Base-by-base conservation (phyloP, 2,113 vertebrate genomes). In the Aspidoscelis tigris region DNA sequence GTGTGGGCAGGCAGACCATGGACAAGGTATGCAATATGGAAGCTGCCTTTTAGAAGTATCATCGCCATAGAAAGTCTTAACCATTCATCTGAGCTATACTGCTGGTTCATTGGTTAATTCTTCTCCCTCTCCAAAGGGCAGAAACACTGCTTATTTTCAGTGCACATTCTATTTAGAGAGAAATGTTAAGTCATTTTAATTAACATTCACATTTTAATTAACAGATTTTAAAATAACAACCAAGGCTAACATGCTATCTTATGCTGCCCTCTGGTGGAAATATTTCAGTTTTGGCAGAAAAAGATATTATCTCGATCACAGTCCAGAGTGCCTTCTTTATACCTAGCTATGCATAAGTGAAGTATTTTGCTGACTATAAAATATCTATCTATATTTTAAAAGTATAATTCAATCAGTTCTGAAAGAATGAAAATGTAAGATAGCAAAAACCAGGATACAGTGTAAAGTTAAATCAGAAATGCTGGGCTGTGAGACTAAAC, bases 181-280 rank as follows among this genome's bases (percentile, higher is more conserved):
- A 61, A 16, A 61, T 61, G 18, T 2, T 61, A 61, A 61, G 18
- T 61, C 39, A 73, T 64, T 7, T 20, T 26, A 83, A 64, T 61
- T 82, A 64, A 44, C 21, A 33, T 64, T 44, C 22, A 61, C 4
- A 24, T 41, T 76, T 6, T 39, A 68, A 76, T 70, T 16, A 44
- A 43, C 3, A 43, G 6, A 44, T 80, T 68, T 8, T 55, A 55
- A 69, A 71, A 39, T 14, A 55, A 53, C 5, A 43, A 74, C 9
- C 8, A 11, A 47, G 20, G 50, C 18, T 33, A 64, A 11, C 50
- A n/a, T 77, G 20, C 64, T 76, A 26, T 76, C 43, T 77, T 71
- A 83, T 41, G 64, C 47, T 83, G 76, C 76, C 81, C 81, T 83
- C 86, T 87, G 39, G 69, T 83, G 86, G 81, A 79, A 47, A 74